Conservation (phyloP, 2,888 invertebrate genomes). For the Julus scandinavius region DNA sequence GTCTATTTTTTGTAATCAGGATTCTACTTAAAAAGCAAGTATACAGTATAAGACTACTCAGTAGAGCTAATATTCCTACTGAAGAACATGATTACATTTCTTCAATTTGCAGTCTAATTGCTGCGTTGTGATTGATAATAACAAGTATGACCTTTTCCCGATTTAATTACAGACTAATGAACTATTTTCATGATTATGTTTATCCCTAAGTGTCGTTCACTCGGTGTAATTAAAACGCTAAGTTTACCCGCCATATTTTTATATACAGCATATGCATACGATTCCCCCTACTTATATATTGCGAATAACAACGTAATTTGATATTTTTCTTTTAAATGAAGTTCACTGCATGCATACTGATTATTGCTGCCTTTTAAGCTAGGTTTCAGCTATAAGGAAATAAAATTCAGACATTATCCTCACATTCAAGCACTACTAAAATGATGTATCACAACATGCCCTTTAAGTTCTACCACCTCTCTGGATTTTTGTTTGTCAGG, state of each 20-base stretch:
- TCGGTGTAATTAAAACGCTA: not conserved
- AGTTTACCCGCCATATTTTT: not conserved
- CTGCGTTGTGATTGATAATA: not conserved
- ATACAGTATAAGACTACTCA: not conserved
- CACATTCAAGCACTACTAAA: too few species aligned
- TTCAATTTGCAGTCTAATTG: not conserved
- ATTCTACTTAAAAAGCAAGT: too few species aligned
- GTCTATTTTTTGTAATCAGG: too few species aligned
- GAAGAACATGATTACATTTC: not conserved
- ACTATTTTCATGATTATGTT: not conserved
- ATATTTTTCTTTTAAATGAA: not conserved
- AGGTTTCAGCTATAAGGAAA: too few species aligned
- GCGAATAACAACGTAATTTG: not conserved
- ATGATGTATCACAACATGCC: too few species aligned
- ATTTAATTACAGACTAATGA: conserved; percentile 31
- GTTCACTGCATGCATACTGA: not conserved
- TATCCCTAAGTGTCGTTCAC: not conserved
- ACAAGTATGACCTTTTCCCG: not conserved
- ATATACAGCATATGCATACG: not conserved
- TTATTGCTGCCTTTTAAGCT: not conserved
- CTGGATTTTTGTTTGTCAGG: too few species aligned
- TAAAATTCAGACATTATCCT: too few species aligned
- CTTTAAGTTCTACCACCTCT: too few species aligned
- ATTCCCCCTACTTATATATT: not conserved
- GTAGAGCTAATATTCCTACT: not conserved